Conservation (phyloP, 2,797 vertebrate genomes). For the Neopelma chrysocephalum region DNA sequence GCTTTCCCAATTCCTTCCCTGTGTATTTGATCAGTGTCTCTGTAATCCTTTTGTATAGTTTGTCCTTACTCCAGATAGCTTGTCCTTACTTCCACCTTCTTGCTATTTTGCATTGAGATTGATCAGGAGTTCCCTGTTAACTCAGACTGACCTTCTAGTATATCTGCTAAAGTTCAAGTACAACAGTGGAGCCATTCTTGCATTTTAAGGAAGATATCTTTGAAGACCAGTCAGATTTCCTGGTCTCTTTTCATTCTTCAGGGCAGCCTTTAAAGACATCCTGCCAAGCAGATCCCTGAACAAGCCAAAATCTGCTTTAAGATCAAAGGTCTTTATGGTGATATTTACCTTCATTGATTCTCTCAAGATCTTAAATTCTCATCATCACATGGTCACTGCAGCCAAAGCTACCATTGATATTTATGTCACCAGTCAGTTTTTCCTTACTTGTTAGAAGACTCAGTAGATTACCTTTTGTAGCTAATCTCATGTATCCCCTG, state of each 20-base stretch:
- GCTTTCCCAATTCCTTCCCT: not conserved
- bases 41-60: not conserved
- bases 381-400: not conserved
- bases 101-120: not conserved
- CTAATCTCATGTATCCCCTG: not conserved
- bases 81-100: not conserved
- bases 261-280: not conserved
- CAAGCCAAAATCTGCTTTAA: not conserved
- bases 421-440: not conserved
- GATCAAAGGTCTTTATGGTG: not conserved
- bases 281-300: not conserved
- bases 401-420: not conserved
- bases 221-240: not conserved
- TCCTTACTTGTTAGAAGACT: not conserved
- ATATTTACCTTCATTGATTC: not conserved
- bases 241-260: not conserved
- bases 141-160: not conserved
- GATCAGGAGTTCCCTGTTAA: accelerated
- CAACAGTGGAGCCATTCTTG: not conserved
- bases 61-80: not conserved
- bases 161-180: not conserved
- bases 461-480: not conserved
- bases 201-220: not conserved
- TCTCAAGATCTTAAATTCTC: not conserved
- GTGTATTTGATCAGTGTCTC: not conserved